These are phyloP conservation scores for Diplazon laetatorius DNA, from an alignment of 2,888 invertebrate species.

Conservation along the genomic window DNA sequence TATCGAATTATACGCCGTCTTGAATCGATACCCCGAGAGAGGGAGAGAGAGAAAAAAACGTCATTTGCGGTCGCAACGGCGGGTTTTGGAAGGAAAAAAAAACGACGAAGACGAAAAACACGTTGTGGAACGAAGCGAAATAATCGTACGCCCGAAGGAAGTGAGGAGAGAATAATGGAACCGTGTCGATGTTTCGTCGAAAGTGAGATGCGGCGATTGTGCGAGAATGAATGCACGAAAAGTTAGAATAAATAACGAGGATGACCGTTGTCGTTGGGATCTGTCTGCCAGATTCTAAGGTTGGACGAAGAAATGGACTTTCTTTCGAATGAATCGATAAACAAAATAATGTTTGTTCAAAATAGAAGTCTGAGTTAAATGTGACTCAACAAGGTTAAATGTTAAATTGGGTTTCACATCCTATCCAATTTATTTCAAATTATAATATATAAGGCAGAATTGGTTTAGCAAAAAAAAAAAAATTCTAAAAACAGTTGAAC, in stretches of 20 bases:
- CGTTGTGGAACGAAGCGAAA: constrained; percentile 19
- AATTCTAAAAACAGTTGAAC: no score
- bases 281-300: no score
- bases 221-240: neutral
- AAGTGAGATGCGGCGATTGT: neutral
- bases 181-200: neutral
- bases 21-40: constrained; percentile 78
- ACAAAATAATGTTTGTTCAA: no score
- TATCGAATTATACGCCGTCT: constrained; percentile 82
- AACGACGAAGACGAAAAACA: constrained; percentile 10
- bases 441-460: no score
- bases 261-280: no score
- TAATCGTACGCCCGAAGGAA: constrained; percentile 29
- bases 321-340: no score
- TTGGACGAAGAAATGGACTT: no score
- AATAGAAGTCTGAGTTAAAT: no score
- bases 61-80: constrained; percentile 69
- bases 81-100: constrained; percentile 48
- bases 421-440: no score
- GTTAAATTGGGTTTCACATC: no score
- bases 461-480: no score
- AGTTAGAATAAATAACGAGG: constrained; percentile 20
- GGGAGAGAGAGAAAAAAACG: constrained; percentile 74
- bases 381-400: no score
- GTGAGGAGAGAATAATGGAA: constrained; percentile 11